Percentiles rank a stretch among this genome's conserved stretches.
phyloP scores from a whole-genome alignment of 2,113 vertebrate genomes.

The Alouatta palliata region DNA sequence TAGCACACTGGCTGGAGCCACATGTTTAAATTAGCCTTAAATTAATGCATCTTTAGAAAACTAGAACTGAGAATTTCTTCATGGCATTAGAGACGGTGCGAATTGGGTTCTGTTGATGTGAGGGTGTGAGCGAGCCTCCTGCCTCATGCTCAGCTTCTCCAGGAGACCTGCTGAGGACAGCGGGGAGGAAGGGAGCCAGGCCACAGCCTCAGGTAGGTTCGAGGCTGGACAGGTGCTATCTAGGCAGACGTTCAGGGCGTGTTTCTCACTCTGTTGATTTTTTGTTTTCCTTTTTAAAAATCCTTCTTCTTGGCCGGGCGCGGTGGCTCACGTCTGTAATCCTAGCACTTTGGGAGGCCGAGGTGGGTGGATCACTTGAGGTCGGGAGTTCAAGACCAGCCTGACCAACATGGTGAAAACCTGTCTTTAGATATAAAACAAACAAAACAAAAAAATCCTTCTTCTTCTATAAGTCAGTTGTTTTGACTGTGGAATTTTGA shows the following conservation, averaged over 20 bases:
- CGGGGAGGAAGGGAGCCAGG: background rate
- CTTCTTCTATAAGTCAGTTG: background rate
- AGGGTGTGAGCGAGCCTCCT: background rate
- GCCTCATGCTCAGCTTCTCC: background rate
- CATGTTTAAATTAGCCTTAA: background rate
- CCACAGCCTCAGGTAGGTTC: no score
- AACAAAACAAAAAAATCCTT: no score
- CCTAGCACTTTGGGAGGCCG: no score
- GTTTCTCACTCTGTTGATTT: background rate
- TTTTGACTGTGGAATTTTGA: background rate
- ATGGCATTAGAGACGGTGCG: background rate
- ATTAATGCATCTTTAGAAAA: background rate
- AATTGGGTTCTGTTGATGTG: background rate
- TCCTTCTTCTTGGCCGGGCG: no score
- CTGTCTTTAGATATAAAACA: no score
- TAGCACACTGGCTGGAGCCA: no score
- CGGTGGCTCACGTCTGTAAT: no score
- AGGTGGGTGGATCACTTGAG: no score
- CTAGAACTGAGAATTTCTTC: background rate
- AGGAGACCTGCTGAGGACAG: background rate
- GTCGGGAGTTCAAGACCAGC: no score
- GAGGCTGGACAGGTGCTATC: accelerated
- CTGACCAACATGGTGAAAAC: no score
- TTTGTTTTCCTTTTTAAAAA: no score
- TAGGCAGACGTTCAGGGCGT: background rate